A percentile compares a stretch with the other conserved stretches of the same genome.
Conservation (phyloP, 2,888 invertebrate genomes). For the Dynastes tityus region DNA sequence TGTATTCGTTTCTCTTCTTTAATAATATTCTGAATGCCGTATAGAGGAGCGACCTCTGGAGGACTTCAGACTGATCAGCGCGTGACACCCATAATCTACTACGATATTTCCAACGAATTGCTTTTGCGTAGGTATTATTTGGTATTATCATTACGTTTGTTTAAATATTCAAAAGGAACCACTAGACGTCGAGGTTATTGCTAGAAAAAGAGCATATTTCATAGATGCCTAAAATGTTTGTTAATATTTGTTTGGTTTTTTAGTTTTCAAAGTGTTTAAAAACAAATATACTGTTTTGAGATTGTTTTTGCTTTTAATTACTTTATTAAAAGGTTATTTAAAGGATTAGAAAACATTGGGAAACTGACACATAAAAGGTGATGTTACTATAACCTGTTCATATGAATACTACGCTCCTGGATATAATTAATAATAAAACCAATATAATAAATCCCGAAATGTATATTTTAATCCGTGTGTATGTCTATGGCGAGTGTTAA, state of each 20-base stretch:
- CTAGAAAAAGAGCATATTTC: background rate
- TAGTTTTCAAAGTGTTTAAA: no score
- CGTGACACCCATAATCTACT: background rate
- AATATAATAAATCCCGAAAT: no score
- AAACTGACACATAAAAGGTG: no score
- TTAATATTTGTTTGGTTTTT: background rate
- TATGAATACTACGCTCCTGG: no score
- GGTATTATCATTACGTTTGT: background rate
- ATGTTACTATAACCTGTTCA: no score
- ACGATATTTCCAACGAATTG: background rate
- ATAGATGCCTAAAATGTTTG: background rate
- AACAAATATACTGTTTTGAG: no score
- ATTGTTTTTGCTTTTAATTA: no score
- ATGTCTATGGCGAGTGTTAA: no score
- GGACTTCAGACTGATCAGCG: background rate
- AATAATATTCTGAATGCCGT: slow-evolving; percentile 4
- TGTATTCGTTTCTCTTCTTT: slow-evolving; percentile 23
- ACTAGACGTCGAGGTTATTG: background rate
- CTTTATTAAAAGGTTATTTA: no score
- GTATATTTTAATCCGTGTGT: no score
- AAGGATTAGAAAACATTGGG: no score
- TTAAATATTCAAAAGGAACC: background rate
- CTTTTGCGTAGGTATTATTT: background rate
- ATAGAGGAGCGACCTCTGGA: background rate
- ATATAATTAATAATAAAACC: no score